Base-by-base conservation (phyloP, 1,140 invertebrate species). In the Homarus americanus region DNA sequence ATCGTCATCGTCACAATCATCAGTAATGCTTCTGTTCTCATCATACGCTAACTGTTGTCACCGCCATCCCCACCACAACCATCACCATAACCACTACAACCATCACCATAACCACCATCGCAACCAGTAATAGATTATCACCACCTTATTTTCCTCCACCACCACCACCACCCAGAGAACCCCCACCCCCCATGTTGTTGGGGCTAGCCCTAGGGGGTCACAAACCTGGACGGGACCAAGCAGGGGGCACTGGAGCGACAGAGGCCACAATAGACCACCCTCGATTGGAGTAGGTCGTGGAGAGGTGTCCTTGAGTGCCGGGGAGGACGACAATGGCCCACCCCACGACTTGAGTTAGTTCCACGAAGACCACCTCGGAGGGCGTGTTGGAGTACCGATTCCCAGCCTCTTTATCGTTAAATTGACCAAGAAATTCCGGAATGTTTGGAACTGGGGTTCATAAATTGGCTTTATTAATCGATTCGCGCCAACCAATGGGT, bases 391-490 rank as follows among this genome's bases (percentile, higher is more conserved):
- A 87, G 85, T 7, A 40, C 40, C 63, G 20, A 80, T 58, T 90
- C 80, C 28, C 69, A 58, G 44, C n/a, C 34, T 82, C 80, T 83
- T 82, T 75, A 78, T 63, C 66, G 87, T 82, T 83, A 90, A 90
- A 90, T 90, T 90, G 87, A 90, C 79, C 87, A 83, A 76, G 87
- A 89, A 82, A 82, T 75, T 69, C 40, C 69, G 40, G 66, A 90
- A 82, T 28, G 63, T 32, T 58, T 28, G 73, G 79, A 69, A 49
- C 58, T 34, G 20, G 44, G 34, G 58, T 41, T n/a, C 72, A 90
- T 90, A 90, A 83, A 90, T 90, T 90, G 82, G 87, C 87, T 90
- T 90, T 76, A 90, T 84, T 90, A 83, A 90, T 90, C 73, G 87
- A 90, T 90, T 90, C 63, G 36, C 36, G 53, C 36, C 17, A 41